A percentile compares a stretch with the other conserved stretches of the same genome.
Conservation (phyloP, 1,140 invertebrate genomes). For the Drosophila trapezifrons region DNA sequence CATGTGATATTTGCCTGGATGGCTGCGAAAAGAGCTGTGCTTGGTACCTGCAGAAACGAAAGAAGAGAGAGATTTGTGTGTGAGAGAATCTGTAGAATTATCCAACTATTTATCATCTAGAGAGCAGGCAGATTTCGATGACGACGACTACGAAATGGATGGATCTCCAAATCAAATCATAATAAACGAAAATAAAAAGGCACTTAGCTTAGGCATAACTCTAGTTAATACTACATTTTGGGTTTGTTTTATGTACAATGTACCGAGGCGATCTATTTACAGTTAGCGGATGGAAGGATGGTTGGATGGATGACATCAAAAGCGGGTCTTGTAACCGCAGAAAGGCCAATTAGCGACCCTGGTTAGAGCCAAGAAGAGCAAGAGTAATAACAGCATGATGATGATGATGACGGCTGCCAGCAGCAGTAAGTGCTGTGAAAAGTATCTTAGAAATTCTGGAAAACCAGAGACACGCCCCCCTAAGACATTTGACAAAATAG, state of each 20-base stretch:
- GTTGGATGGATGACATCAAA: constrained; percentile 50
- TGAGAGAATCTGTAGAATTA: constrained; percentile 39
- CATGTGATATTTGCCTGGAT: constrained; percentile 84
- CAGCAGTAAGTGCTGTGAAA: constrained; percentile 43
- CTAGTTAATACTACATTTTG: constrained; percentile 13
- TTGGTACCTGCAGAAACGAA: constrained; percentile 73
- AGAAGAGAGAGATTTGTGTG: constrained; percentile 54
- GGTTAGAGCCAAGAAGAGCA: constrained; percentile 24
- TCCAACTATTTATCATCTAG: constrained; percentile 14
- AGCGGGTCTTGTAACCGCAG: constrained; percentile 42
- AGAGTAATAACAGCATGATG: constrained; percentile 22
- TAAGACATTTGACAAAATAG: constrained; percentile 59
- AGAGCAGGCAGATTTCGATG: constrained; percentile 33
- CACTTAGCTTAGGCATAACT: constrained; percentile 35
- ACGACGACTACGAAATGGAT: constrained; percentile 19
- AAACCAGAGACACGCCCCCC: constrained; percentile 41
- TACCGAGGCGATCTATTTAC: constrained; percentile 54
- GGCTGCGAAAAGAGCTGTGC: constrained; percentile 82
- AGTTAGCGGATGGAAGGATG: constrained; percentile 40
- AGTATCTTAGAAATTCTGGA: constrained; percentile 36
- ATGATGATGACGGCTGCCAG: background rate
- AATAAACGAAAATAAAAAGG: constrained; percentile 26
- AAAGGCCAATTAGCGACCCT: constrained; percentile 53
- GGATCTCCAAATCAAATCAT: constrained; percentile 13
- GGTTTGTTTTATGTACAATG: constrained; percentile 13